phyloP scores from a whole-genome alignment of 2,113 vertebrate species.

The Hypocryptadius cinnamomeus region DNA sequence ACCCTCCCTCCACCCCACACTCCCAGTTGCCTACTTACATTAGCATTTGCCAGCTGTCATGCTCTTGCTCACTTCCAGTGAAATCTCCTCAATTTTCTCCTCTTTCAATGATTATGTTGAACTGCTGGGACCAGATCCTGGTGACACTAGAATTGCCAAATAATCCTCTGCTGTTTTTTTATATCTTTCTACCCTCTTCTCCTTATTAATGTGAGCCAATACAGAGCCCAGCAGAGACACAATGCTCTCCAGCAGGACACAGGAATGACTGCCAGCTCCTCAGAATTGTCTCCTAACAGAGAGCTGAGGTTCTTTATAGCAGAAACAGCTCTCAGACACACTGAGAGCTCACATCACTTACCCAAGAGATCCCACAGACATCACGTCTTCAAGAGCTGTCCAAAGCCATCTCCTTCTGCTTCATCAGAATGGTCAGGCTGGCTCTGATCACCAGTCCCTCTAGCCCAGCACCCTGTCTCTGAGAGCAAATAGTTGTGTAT shows the following conservation, averaged over 20 bases:
- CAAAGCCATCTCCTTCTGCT: not conserved
- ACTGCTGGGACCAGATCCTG: not conserved
- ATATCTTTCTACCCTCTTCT: not conserved
- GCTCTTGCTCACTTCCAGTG: not conserved
- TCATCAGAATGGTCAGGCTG: not conserved
- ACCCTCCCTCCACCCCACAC: not conserved
- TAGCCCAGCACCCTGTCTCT: not conserved
- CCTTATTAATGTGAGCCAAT: not conserved
- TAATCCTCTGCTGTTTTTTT: not conserved
- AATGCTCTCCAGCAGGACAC: not conserved
- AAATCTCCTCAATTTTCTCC: constrained; percentile 25
- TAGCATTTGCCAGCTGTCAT: constrained; percentile 26
- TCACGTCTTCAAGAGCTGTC: not conserved
- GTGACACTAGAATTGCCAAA: not conserved
- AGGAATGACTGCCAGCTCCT: not conserved
- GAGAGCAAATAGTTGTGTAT: not conserved
- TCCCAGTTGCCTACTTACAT: constrained; percentile 38
- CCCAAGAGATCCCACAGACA: not conserved
- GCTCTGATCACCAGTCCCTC: not conserved
- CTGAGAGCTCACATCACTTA: not conserved
- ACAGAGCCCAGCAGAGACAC: not conserved
- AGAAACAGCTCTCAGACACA: not conserved
- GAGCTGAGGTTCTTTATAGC: not conserved
- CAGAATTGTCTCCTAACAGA: not conserved
- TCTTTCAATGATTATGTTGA: not conserved